Conservation (phyloP, 1,140 invertebrate genomes). For the Condylostylus longicornis region DNA sequence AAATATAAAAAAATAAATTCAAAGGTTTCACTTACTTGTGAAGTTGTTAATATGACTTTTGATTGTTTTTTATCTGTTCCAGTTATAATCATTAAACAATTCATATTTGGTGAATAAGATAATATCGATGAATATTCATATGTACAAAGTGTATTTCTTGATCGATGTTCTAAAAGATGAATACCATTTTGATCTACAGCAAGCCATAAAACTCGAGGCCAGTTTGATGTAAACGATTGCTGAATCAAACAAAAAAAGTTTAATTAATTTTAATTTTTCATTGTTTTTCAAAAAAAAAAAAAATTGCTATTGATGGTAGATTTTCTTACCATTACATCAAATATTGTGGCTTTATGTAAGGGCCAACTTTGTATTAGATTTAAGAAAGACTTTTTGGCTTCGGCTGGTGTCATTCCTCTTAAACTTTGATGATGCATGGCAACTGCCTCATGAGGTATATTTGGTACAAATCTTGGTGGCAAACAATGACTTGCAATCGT, state of each 20-base stretch:
- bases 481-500: constrained; percentile 65
- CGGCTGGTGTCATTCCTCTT: constrained; percentile 64
- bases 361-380: constrained; percentile 89
- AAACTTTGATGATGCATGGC: constrained; percentile 76
- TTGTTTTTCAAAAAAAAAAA: neutral
- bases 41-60: constrained; percentile 76
- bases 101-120: constrained; percentile 74
- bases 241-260: constrained; percentile 7
- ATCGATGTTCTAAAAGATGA: constrained; percentile 74
- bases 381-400: constrained; percentile 85
- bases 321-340: constrained; percentile 62
- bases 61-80: constrained; percentile 74
- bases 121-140: constrained; percentile 78
- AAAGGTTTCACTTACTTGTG: constrained; percentile 45
- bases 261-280: constrained; percentile 6
- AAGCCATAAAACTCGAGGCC: constrained; percentile 80
- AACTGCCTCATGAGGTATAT: constrained; percentile 60
- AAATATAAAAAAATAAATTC: constrained; percentile 4
- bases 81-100: constrained; percentile 81
- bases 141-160: constrained; percentile 72
- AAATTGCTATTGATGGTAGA: neutral
- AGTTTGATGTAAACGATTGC: constrained; percentile 91
- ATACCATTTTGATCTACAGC: constrained; percentile 87
- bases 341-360: constrained; percentile 80
- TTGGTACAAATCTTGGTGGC: constrained; percentile 59